Percentiles rank a stretch among this genome's conserved stretches.
Evolutionary conservation across 2,888 invertebrate species (phyloP).

Genomic region (Steinernema carpocapsae): DNA sequence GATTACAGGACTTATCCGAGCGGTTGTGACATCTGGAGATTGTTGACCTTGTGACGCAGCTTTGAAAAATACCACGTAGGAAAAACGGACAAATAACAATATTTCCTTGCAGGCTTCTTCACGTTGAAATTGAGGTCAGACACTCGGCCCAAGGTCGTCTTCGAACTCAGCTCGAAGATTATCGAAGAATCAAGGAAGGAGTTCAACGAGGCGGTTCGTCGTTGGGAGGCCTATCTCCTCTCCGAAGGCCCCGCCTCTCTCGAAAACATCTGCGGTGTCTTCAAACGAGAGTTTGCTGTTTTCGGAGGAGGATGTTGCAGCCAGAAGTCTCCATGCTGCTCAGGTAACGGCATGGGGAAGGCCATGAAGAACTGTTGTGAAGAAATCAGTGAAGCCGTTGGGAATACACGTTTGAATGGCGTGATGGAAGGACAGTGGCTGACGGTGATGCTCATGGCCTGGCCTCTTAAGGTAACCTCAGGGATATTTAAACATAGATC

Average conservation of each 20-base stretch:
- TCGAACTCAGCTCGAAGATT: conserved; percentile 53
- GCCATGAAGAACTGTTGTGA: conserved; percentile 41
- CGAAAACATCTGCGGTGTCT: conserved; percentile 7
- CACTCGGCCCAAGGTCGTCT: conserved; percentile 55
- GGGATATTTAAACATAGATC: not conserved
- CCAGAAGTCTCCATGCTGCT: conserved; percentile 38
- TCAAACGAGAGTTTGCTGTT: not conserved
- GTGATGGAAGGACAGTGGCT: conserved; percentile 49
- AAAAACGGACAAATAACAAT: no score
- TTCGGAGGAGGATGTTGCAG: conserved; percentile 17
- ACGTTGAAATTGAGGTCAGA: conserved; percentile 42
- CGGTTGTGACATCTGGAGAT: no score
- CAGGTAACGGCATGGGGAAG: conserved; percentile 34
- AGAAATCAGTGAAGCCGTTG: conserved; percentile 47
- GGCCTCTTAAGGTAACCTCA: conserved; percentile 49
- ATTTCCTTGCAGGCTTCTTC: conserved; percentile 48
- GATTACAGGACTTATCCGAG: no score
- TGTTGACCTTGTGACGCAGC: no score
- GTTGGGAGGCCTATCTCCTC: conserved; percentile 1
- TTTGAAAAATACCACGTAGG: no score
- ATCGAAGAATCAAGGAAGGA: not conserved
- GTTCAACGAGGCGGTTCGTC: not conserved
- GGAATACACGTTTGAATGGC: conserved; percentile 46
- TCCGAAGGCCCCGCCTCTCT: not conserved
- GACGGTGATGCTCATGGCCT: conserved; percentile 54